A percentile compares a stretch with the other conserved stretches of the same genome.
Conservation (phyloP, 2,113 vertebrate species). For the Herpailurus yagouaroundi region DNA sequence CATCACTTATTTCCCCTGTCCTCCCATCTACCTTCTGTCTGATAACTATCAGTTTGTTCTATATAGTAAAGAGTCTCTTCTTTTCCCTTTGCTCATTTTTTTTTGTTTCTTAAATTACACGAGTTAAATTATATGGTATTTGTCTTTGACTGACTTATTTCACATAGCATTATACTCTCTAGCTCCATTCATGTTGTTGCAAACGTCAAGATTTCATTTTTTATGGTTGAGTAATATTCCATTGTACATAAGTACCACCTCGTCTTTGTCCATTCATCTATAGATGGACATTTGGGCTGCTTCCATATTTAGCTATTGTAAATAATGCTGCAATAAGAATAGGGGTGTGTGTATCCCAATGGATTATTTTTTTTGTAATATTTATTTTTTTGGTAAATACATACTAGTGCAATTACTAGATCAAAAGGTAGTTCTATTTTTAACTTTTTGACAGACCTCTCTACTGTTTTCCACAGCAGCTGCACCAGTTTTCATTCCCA, state of each 20-base stretch:
- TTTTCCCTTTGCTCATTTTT: too few relatives aligned
- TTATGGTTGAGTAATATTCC: neutral
- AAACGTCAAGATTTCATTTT: neutral
- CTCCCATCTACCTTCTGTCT: neutral
- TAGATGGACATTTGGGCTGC: too few relatives aligned
- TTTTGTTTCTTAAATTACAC: too few relatives aligned
- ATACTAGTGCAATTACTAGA: too few relatives aligned
- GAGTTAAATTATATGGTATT: neutral
- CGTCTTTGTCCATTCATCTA: too few relatives aligned
- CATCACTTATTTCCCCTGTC: neutral
- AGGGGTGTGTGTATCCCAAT: too few relatives aligned
- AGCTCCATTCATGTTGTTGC: neutral
- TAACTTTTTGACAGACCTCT: neutral
- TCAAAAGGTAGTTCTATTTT: too few relatives aligned
- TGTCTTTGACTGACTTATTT: neutral
- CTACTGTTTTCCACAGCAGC: neutral
- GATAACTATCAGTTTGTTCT: neutral
- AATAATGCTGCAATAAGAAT: too few relatives aligned
- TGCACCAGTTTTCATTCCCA: neutral
- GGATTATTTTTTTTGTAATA: too few relatives aligned
- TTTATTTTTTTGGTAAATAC: too few relatives aligned
- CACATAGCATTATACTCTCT: neutral
- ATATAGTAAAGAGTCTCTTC: neutral
- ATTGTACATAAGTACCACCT: neutral
- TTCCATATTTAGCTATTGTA: too few relatives aligned